Percentiles rank a stretch among this genome's conserved stretches.
Evolutionary conservation across 2,113 vertebrate species (phyloP).

Genomic region (Grammomys dolichurus): DNA sequence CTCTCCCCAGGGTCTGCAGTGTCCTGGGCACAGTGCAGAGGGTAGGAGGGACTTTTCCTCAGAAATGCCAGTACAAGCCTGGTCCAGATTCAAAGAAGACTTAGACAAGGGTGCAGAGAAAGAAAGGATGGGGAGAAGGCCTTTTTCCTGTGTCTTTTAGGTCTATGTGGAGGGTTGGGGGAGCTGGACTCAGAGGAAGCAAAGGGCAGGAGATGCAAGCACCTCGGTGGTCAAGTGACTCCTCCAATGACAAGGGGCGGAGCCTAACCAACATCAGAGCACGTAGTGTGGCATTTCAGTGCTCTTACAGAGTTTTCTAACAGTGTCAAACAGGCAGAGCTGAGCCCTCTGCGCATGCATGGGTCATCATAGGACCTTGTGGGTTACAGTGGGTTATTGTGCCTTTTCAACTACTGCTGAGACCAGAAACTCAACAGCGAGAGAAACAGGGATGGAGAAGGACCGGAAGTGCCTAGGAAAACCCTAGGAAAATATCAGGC

Average conservation of each 20-base stretch:
- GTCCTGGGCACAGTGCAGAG: background rate
- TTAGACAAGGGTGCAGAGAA: background rate
- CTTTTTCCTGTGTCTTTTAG: no score
- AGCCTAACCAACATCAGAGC: background rate
- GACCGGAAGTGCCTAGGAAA: background rate
- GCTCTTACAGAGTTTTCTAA: background rate
- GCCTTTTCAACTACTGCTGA: background rate
- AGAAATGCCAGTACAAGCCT: background rate
- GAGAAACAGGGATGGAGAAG: background rate
- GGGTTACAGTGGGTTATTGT: background rate
- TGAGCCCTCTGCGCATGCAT: background rate
- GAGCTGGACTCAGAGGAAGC: background rate
- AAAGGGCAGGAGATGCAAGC: background rate
- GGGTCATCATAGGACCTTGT: background rate
- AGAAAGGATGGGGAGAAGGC: background rate
- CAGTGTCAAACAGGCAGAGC: background rate
- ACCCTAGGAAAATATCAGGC: background rate
- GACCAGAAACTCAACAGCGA: background rate
- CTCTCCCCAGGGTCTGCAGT: background rate
- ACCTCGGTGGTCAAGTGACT: background rate
- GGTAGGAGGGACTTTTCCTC: background rate
- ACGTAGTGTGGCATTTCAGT: accelerated
- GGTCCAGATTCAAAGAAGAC: background rate
- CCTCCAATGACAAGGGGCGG: background rate
- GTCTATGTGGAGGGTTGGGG: background rate